A percentile compares a stretch with the other conserved stretches of the same genome.
phyloP scores from a whole-genome alignment of 2,888 invertebrate species.

The Hypolimnas misippus region DNA sequence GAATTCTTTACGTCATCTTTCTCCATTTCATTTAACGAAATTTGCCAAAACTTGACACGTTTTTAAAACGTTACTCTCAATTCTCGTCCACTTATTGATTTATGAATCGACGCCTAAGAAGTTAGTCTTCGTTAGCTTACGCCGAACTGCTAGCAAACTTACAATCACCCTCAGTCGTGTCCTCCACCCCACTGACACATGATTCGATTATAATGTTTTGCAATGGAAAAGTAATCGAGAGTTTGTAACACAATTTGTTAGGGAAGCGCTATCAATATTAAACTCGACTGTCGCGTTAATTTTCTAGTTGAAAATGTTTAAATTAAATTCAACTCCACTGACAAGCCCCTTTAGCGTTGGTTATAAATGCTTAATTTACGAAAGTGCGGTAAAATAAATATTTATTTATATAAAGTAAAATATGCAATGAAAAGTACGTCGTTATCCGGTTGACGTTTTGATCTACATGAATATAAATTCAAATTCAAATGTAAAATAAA shows the following conservation, averaged over 20 bases:
- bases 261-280: slow-evolving; percentile 26
- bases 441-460: no score
- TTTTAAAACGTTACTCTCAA: no score
- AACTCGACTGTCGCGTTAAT: slow-evolving; percentile 27
- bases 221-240: slow-evolving; percentile 27
- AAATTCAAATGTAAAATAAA: no score
- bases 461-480: no score
- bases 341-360: not conserved
- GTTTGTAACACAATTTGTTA: slow-evolving; percentile 38
- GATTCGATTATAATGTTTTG: slow-evolving; percentile 28
- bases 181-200: not conserved
- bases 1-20: no score
- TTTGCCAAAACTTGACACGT: no score
- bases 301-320: slow-evolving; percentile 30
- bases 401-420: no score
- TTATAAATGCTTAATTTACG: not conserved
- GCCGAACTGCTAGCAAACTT: not conserved
- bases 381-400: not conserved
- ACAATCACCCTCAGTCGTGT: not conserved
- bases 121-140: not conserved
- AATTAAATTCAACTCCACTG: slow-evolving; percentile 13
- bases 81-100: no score
- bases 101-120: no score
- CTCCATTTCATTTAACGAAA: no score
- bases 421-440: no score